phyloP scores from a whole-genome alignment of 2,113 vertebrate species.

The Haplochromis burtoni region DNA sequence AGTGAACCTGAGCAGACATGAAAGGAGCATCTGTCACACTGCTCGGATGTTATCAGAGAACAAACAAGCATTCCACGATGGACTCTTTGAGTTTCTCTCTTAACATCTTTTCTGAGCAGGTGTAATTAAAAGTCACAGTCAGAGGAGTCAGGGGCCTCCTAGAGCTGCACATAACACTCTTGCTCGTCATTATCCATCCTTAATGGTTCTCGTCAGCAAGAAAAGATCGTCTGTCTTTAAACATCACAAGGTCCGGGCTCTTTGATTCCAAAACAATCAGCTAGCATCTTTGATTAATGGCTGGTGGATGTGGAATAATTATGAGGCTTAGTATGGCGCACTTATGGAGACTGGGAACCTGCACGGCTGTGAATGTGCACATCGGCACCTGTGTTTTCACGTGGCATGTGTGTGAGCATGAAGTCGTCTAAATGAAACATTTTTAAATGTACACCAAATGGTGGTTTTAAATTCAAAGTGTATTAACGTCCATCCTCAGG shows the following conservation, averaged over 20 bases:
- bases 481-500: not conserved
- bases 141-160: not conserved
- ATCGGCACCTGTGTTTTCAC: not conserved
- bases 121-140: conserved; percentile 35
- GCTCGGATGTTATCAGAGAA: conserved; percentile 1
- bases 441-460: not conserved
- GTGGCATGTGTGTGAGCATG: not conserved
- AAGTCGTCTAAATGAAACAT: not conserved
- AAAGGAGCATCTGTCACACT: not conserved
- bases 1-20: not conserved
- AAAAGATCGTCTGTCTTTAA: not conserved
- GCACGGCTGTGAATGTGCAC: not conserved
- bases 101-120: not conserved
- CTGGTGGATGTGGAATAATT: conserved; percentile 40
- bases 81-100: not conserved
- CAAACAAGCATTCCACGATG: not conserved
- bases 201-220: not conserved
- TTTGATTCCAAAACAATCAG: conserved; percentile 55
- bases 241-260: conserved; percentile 23
- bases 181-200: conserved; percentile 18
- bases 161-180: not conserved
- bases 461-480: not conserved
- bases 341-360: not conserved
- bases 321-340: not conserved
- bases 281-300: conserved; percentile 35